Base-by-base conservation (phyloP, 2,797 vertebrate genomes). In the Chanos chanos region DNA sequence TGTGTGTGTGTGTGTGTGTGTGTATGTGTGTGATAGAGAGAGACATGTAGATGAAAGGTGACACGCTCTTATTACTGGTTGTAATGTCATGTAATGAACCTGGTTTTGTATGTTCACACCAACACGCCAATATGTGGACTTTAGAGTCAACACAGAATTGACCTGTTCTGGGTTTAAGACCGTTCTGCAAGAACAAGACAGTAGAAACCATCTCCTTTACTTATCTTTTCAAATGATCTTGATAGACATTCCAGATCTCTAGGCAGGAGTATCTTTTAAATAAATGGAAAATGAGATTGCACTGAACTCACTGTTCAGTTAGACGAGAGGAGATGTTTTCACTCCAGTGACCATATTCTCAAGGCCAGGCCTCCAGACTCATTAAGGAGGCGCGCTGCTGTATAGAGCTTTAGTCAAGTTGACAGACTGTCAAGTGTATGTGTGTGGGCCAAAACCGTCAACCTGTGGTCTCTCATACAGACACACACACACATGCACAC, bases 371-470 rank as follows among this genome's bases (percentile, higher is more conserved):
- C 73, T 67, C 52, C 64, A 49, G 67, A 73, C 60, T 76, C 66
- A 73, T 76, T 76, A 76, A 49, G 39, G 67, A 64, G 67, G 64
- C 64, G 70, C 44, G 33, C 2, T 48, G 24, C 31, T 34, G 12
- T 47, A 70, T 57, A 73, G 66, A 67, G 54, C 52, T 39, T 30
- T 63, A 67, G 67, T 72, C 66, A 67, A 70, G 67, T 61, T 49
- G 58, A 64, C 27, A 51, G 52, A 48, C 34, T 68, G 60, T 52
- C 49, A 64, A n/a, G n/a, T n/a, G n/a, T n/a, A 50, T 63, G 55
- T 39, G 61, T 68, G 72, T 64, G 65, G 72, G 64, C 36, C 74
- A 72, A 74, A 74, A 64, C 64, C 47, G 43, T 71, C 68, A 71
- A 53, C 47, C 25, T 22, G 47, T 74, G 68, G 58, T n/a, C 55